Percentiles rank a stretch among this genome's conserved stretches.
phyloP scores from a whole-genome alignment of 35 echinoderm and acorn worm genomes.

The Ophiothrix spiculata region DNA sequence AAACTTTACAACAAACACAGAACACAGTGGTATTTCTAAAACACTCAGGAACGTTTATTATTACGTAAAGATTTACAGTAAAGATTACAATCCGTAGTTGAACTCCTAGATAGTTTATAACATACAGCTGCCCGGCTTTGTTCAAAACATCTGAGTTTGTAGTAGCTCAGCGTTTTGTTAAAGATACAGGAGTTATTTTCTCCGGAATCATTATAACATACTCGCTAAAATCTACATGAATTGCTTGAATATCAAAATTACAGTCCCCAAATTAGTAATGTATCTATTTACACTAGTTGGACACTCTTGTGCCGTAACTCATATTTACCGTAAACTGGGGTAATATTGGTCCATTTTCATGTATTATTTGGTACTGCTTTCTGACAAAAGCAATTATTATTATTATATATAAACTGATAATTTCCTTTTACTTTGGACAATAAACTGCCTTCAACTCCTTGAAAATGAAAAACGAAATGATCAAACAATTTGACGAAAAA shows the following conservation, averaged over 20 bases:
- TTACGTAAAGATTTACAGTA: neutral
- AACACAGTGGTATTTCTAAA: too few species aligned
- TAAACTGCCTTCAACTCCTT: too few species aligned
- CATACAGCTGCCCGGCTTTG: conserved; percentile 3
- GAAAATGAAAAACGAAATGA: too few species aligned
- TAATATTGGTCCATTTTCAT: too few species aligned
- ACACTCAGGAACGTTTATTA: neutral
- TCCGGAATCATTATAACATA: neutral
- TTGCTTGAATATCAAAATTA: neutral
- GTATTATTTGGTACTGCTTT: too few species aligned
- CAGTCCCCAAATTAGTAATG: neutral
- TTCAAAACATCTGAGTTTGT: neutral
- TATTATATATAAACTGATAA: too few species aligned
- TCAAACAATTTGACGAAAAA: too few species aligned
- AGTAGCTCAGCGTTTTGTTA: neutral
- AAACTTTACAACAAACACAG: too few species aligned
- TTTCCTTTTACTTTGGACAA: too few species aligned
- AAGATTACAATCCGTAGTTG: neutral
- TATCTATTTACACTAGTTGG: neutral
- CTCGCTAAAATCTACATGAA: neutral
- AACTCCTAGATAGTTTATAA: neutral
- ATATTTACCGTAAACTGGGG: too few species aligned
- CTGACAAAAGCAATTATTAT: too few species aligned
- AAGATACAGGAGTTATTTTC: neutral
- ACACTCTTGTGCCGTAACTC: neutral